Base-by-base conservation (phyloP, 2,888 invertebrate genomes). In the Drosophila koepferae region DNA sequence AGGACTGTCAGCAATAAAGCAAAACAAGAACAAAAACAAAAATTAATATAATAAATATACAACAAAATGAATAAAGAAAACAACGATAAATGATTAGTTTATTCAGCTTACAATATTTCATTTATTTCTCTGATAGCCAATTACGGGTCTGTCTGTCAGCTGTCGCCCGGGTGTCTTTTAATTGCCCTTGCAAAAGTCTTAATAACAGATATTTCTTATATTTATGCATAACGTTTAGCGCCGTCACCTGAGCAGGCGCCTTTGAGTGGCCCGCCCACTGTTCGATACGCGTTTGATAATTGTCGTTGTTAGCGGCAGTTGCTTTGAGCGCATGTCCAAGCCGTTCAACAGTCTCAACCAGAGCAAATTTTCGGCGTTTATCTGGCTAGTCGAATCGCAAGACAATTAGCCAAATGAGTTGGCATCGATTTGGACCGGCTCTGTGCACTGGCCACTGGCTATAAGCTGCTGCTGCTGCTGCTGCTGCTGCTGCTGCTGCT, bases 371-470 rank as follows among this genome's bases (percentile, higher is more conserved):
- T 77, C 67, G 72, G 36, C 61, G 53, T 14, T 77, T 80, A 86
- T 83, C 86, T 83, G 60, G 31, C 49, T 44, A 44, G 20, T 54
- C 41, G 48, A 64, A 86, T 89, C 90, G 59, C 65, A 18, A 78
- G 87, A 90, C 89, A 85, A 85, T 85, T 85, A 85, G 85, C 85
- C 55, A 74, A 85, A 85, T 90, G 79, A 81, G 78, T 86, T 78
- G 89, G 70, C 83, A 83, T 48, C 69, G 51, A 63, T 81, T 64
- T 23, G 55, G 23, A 54, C 28, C 51, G 34, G 62, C 66, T 34
- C 46, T 20, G 40, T 36, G 40, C 63, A 60, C 43, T 48, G 44
- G 9, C 16, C 8, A 49, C 51, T 48, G 18, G 36, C 16, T 43
- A 8, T 34, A 36, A n/a, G 54, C 54, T 28, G 18, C 40, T 40